Conservation (phyloP, 1,140 invertebrate genomes). For the Agrilus planipennis region DNA sequence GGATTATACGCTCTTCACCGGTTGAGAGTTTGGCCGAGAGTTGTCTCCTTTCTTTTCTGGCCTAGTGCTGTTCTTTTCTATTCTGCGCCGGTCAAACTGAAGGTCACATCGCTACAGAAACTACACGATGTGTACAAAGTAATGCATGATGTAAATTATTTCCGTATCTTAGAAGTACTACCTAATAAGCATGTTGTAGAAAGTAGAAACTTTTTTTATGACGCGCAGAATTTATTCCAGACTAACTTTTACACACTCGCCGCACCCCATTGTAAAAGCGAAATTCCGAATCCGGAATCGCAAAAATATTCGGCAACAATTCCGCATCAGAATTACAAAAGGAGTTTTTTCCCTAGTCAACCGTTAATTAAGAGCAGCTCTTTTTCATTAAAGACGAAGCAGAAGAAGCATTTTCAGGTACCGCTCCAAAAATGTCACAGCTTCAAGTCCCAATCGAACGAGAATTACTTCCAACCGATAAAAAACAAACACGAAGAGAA, state of each 20-base stretch:
- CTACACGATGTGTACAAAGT: too few species aligned
- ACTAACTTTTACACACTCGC: conserved; percentile 37
- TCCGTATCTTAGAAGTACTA: not conserved
- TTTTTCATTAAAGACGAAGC: conserved; percentile 33
- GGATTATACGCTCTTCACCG: too few species aligned
- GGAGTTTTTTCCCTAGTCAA: conserved; percentile 28
- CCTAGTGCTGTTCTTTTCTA: too few species aligned
- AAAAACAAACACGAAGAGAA: conserved; percentile 42
- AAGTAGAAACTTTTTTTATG: too few species aligned
- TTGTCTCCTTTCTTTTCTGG: too few species aligned
- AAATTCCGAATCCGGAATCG: conserved; percentile 14
- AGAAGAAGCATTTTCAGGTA: conserved; percentile 46
- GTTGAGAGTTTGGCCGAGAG: too few species aligned
- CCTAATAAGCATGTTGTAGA: conserved; percentile 24
- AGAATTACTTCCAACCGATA: conserved; percentile 49
- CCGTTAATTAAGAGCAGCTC: conserved; percentile 30
- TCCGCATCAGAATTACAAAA: conserved; percentile 28
- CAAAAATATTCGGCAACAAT: conserved; percentile 33
- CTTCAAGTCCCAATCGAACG: conserved; percentile 52
- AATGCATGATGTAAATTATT: not conserved
- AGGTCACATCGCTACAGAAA: too few species aligned
- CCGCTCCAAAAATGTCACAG: conserved; percentile 55
- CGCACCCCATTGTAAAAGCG: conserved; percentile 30
- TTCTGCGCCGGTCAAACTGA: too few species aligned
- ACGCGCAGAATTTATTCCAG: too few species aligned